phyloP scores from a whole-genome alignment of 2,888 invertebrate genomes.

The Cryptocheilus praepositus region DNA sequence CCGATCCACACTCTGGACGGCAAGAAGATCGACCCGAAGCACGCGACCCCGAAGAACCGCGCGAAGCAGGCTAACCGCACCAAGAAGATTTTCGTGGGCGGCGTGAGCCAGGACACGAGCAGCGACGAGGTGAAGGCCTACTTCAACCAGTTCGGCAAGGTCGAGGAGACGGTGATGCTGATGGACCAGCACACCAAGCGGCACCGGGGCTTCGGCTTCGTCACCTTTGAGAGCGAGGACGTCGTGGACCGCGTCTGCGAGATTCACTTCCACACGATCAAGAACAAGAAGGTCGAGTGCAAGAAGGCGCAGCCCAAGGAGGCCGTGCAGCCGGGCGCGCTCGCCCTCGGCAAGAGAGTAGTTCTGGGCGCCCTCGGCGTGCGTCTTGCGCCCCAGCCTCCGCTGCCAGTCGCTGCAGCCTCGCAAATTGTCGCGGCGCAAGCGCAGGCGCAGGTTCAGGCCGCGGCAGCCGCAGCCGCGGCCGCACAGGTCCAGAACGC shows the following conservation, averaged over 20 bases:
- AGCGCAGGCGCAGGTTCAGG: slow-evolving; percentile 75
- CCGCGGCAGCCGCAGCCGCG: slow-evolving; percentile 76
- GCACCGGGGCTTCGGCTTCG: slow-evolving; percentile 93
- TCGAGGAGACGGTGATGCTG: slow-evolving; percentile 94
- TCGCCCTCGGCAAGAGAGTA: slow-evolving; percentile 82
- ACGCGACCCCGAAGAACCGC: slow-evolving; percentile 93
- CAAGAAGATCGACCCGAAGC: slow-evolving; percentile 95
- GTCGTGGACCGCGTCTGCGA: slow-evolving; percentile 95
- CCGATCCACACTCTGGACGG: slow-evolving; percentile 94
- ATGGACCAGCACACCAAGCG: slow-evolving; percentile 96
- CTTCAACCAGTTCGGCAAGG: slow-evolving; percentile 92
- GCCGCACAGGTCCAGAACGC: slow-evolving; percentile 80
- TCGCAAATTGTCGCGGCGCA: slow-evolving; percentile 75
- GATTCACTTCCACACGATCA: slow-evolving; percentile 94
- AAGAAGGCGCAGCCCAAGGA: slow-evolving; percentile 95
- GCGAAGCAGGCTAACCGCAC: slow-evolving; percentile 90
- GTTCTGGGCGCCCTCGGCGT: slow-evolving; percentile 84
- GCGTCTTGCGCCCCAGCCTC: slow-evolving; percentile 81
- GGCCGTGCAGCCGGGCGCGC: slow-evolving; percentile 85
- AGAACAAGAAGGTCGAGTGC: slow-evolving; percentile 93
- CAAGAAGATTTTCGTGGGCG: slow-evolving; percentile 95
- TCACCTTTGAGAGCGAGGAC: slow-evolving; percentile 93
- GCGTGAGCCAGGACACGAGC: slow-evolving; percentile 93
- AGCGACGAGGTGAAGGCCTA: slow-evolving; percentile 93
- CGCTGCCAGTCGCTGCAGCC: slow-evolving; percentile 77